Evolutionary conservation across 2,113 vertebrate genomes (phyloP).

Genomic region (Grammomys dolichurus): DNA sequence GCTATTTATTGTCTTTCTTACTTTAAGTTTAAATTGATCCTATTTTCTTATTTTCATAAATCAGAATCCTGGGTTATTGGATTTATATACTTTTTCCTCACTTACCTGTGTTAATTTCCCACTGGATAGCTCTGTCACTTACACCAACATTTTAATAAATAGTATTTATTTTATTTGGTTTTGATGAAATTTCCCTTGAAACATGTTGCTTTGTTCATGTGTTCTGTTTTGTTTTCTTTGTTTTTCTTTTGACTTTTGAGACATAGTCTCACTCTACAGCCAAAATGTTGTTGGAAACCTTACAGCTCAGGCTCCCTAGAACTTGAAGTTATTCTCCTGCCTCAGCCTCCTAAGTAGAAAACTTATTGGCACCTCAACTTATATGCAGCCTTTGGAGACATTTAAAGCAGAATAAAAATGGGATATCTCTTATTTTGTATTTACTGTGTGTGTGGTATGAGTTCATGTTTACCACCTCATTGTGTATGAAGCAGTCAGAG

Average conservation of each 20-base stretch:
- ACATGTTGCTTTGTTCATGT: not conserved
- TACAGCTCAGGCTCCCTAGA: not conserved
- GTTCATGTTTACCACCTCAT: not conserved
- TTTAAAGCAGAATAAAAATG: not conserved
- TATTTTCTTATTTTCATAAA: not conserved
- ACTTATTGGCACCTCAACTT: too few species aligned
- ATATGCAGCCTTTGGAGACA: not conserved
- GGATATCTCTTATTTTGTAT: not conserved
- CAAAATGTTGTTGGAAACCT: not conserved
- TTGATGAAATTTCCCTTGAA: not conserved
- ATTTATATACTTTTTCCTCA: not conserved
- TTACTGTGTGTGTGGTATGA: not conserved
- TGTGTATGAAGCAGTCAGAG: not conserved
- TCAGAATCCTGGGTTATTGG: not conserved
- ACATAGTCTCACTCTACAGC: not conserved
- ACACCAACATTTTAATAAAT: not conserved
- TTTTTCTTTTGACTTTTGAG: not conserved
- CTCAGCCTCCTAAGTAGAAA: not conserved
- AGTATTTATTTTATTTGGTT: slow-evolving; percentile 28
- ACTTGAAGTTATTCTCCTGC: not conserved
- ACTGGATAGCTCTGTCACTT: not conserved
- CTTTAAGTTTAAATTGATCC: not conserved
- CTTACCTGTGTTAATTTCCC: not conserved
- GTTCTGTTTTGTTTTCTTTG: not conserved
- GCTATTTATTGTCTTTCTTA: not conserved